phyloP scores from a whole-genome alignment of 2,797 vertebrate species.

The Streptopelia turtur region DNA sequence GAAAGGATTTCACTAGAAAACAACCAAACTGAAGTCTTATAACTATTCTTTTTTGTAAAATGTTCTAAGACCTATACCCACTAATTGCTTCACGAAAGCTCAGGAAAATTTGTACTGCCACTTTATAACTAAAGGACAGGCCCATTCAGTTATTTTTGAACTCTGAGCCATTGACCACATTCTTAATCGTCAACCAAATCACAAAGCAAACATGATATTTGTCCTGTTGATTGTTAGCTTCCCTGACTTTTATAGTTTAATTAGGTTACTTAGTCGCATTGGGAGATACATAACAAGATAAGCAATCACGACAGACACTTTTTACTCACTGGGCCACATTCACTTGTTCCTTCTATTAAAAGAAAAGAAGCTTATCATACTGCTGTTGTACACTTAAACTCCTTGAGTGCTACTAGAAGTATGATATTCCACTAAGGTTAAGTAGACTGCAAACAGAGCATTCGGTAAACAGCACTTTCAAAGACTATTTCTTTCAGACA shows the following conservation, averaged over 20 bases:
- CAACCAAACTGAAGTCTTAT: not conserved
- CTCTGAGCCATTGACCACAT: not conserved
- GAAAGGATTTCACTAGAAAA: not conserved
- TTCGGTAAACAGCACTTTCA: not conserved
- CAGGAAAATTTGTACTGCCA: not conserved
- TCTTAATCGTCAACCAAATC: not conserved
- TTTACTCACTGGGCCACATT: not conserved
- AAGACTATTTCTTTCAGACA: not conserved
- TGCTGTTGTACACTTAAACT: not conserved
- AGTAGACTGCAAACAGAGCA: not conserved
- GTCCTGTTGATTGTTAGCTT: not conserved
- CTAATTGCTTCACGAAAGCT: not conserved
- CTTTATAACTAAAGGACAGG: not conserved
- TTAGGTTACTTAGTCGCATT: not conserved
- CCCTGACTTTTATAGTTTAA: not conserved
- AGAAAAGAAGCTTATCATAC: not conserved
- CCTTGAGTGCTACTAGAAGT: not conserved
- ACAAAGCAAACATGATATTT: not conserved
- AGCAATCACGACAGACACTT: not conserved
- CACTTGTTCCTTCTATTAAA: not conserved
- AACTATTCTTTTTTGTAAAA: not conserved
- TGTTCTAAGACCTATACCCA: not conserved
- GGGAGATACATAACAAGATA: not conserved
- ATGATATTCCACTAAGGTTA: not conserved
- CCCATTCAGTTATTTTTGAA: not conserved